Base-by-base conservation (phyloP, 2,888 invertebrate species). In the Diaprepes abbreviatus region DNA sequence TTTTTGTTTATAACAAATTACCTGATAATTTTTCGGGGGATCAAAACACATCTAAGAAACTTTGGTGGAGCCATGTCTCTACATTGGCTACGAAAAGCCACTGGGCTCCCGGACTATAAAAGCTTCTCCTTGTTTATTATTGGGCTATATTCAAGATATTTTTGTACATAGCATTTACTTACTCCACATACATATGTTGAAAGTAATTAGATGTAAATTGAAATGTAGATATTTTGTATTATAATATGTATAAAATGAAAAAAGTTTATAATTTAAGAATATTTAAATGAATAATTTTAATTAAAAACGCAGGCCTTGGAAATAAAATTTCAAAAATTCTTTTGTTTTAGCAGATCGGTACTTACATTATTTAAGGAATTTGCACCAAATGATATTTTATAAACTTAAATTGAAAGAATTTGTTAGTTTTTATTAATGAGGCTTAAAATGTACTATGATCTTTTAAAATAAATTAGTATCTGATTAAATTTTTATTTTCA, bases 131-230 rank as follows among this genome's bases (percentile, higher is more conserved):
- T n/a, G n/a, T n/a, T n/a, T 24, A 5, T 24, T 24, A 24, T 24
- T 24, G 24, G 24, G 3, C 24, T 5, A 24, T 24, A 4, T 24
- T 24, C 24, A 24, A 3, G 5, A 4, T 24, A 19, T 43, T 17
- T 19, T 43, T 43, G 43, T 43, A 43, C n/a, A 43, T 43, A 43
- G 43, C 43, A 43, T 43, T 43, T 43, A 43, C 3, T 10, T 21
- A 21, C 3, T 24, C 5, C n/a, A 16, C 40, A 16, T 17, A 17
- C 9, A 17, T 40, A 40, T 16, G 10, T 40, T 16, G 40, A 1
- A 6, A 40, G 17, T 43, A 19, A 43, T 21, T 43, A 43, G 10
- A 21, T 43, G 21, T 43, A 43, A 43, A 43, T 43, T 43, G 3
- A 3, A 10, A 6, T 43, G 43, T 43, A 43, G n/a, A 43, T 43